Conservation (phyloP, 2,113 vertebrate species). For the Platichthys flesus region DNA sequence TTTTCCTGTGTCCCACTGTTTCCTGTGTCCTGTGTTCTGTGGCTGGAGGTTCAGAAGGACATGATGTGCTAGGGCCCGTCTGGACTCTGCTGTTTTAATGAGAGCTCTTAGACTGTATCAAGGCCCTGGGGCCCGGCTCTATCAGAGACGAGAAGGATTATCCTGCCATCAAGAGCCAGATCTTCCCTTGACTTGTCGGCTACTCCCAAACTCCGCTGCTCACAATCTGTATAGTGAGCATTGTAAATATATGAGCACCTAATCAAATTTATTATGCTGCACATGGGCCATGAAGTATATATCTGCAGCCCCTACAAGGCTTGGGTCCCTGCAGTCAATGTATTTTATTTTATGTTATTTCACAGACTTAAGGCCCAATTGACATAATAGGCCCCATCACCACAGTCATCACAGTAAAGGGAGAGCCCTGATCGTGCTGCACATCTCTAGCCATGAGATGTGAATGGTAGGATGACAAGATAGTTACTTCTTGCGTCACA, state of each 20-base stretch:
- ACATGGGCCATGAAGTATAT: neutral
- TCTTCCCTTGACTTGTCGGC: conserved; percentile 36
- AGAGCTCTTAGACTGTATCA: conserved; percentile 66
- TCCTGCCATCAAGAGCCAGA: conserved; percentile 42
- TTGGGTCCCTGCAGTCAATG: neutral
- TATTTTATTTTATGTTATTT: neutral
- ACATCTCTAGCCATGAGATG: too few relatives aligned
- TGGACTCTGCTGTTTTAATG: conserved; percentile 68
- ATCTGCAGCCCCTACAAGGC: neutral
- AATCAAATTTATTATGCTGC: neutral
- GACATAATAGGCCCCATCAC: too few relatives aligned
- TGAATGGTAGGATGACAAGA: too few relatives aligned
- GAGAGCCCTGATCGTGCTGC: too few relatives aligned
- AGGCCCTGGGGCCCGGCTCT: conserved; percentile 52
- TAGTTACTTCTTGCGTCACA: too few relatives aligned
- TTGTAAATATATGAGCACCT: neutral
- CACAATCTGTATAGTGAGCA: neutral
- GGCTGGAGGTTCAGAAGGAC: conserved; percentile 32
- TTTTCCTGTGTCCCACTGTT: conserved; percentile 28
- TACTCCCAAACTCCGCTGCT: neutral
- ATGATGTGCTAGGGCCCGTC: conserved; percentile 30
- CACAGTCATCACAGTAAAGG: too few relatives aligned
- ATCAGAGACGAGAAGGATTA: conserved; percentile 65
- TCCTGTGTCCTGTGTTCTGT: conserved; percentile 12
- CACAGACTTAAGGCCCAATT: neutral